Evolutionary conservation across 2,113 vertebrate genomes (phyloP).

Genomic region (Brachyistius frenatus): DNA sequence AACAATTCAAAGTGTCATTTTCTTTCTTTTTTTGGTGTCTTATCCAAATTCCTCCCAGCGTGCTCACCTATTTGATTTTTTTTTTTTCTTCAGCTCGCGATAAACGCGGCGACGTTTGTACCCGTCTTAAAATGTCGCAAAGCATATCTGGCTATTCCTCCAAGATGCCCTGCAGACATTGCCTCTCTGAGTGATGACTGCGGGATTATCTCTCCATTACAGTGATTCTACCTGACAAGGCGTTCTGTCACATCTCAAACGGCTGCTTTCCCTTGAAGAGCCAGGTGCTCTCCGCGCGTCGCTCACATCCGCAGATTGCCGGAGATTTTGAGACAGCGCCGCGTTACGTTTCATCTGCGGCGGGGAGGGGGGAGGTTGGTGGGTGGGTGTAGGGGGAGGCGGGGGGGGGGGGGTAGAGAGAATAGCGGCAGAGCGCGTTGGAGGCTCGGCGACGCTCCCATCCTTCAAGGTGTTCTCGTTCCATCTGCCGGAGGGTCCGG

Average conservation of each 20-base stretch:
- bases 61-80: conserved; percentile 43
- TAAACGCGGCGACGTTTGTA: conserved; percentile 36
- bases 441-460: conserved; percentile 75
- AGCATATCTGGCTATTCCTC: conserved; percentile 68
- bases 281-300: conserved; percentile 76
- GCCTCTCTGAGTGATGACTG: conserved; percentile 79
- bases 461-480: conserved; percentile 83
- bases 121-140: conserved; percentile 55
- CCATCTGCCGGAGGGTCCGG: conserved; percentile 80
- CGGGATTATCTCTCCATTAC: conserved; percentile 80
- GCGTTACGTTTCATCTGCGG: conserved; percentile 71
- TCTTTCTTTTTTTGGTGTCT: not conserved
- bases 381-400: too few species aligned
- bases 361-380: conserved; percentile 41
- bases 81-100: conserved; percentile 7
- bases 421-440: conserved; percentile 22
- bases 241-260: conserved; percentile 80
- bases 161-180: conserved; percentile 76
- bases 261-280: conserved; percentile 77
- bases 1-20: conserved; percentile 39
- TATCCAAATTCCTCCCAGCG: conserved; percentile 27
- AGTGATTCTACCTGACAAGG: conserved; percentile 78
- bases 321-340: conserved; percentile 76
- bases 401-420: too few species aligned
- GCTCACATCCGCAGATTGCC: conserved; percentile 73